Evolutionary conservation across 2,888 invertebrate genomes (phyloP).

Genomic region (Caradrina kadenii): DNA sequence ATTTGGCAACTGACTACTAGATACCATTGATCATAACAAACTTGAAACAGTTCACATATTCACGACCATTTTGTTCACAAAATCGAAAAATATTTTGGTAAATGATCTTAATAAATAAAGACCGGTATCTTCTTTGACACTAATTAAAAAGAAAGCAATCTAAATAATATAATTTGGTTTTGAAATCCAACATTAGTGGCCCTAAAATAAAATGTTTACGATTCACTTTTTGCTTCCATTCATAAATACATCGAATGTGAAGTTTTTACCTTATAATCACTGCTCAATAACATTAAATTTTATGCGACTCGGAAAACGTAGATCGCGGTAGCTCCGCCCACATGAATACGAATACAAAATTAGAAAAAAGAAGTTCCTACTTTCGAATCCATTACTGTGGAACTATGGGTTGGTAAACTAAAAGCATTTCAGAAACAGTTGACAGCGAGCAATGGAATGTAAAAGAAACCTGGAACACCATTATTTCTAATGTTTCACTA

Average conservation of each 20-base stretch:
- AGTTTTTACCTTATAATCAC: constrained; percentile 63
- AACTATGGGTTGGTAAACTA: no score
- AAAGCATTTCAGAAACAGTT: not conserved
- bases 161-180: constrained; percentile 48
- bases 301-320: constrained; percentile 76
- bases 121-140: not conserved
- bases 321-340: constrained; percentile 70
- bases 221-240: constrained; percentile 39
- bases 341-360: constrained; percentile 23
- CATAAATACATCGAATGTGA: constrained; percentile 50
- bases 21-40: not conserved
- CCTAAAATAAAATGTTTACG: constrained; percentile 67
- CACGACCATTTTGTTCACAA: not conserved
- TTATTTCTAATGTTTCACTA: constrained; percentile 35
- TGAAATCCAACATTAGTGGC: constrained; percentile 60
- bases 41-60: not conserved
- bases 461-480: constrained; percentile 18
- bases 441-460: constrained; percentile 32
- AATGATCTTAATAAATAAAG: not conserved
- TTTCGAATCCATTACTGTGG: constrained; percentile 50
- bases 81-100: no score
- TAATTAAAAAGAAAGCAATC: constrained; percentile 26
- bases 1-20: no score
- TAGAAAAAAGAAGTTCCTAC: constrained; percentile 8
- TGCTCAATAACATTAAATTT: constrained; percentile 72